Evolutionary conservation across 2,113 vertebrate genomes (phyloP).

Genomic region (Saccopteryx leptura): DNA sequence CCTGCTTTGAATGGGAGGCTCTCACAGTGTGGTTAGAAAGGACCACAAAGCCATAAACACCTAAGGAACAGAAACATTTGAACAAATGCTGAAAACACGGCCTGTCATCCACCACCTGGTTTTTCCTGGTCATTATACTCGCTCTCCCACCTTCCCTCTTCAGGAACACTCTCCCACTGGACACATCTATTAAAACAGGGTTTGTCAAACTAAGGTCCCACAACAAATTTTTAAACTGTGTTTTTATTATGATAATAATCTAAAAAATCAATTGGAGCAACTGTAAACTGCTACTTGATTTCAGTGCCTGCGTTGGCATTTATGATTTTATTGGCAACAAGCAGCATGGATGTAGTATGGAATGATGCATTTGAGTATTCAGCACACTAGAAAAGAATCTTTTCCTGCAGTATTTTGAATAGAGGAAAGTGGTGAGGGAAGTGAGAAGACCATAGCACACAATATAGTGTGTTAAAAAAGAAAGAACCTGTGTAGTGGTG

Average conservation of each 20-base stretch:
- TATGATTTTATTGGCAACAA: constrained; percentile 64
- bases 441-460: not conserved
- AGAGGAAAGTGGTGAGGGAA: constrained; percentile 41
- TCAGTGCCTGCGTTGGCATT: constrained; percentile 62
- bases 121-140: constrained; percentile 20
- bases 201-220: constrained; percentile 53
- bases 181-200: constrained; percentile 1
- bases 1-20: constrained; percentile 38
- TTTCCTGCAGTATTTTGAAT: constrained; percentile 6
- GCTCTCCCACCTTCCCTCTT: not conserved
- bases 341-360: constrained; percentile 53
- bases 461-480: not conserved
- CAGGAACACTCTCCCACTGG: not conserved
- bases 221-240: not conserved
- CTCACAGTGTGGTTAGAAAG: not conserved
- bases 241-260: constrained; percentile 61
- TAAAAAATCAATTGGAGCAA: constrained; percentile 59
- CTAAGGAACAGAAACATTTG: constrained; percentile 18
- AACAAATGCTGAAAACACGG: constrained; percentile 54
- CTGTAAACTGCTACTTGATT: constrained; percentile 41
- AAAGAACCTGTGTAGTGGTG: constrained; percentile 35
- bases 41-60: constrained; percentile 52
- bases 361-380: constrained; percentile 47
- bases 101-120: not conserved
- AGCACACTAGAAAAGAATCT: constrained; percentile 1